phyloP scores from a whole-genome alignment of 1,140 invertebrate genomes.

The Heliconius hermathena region DNA sequence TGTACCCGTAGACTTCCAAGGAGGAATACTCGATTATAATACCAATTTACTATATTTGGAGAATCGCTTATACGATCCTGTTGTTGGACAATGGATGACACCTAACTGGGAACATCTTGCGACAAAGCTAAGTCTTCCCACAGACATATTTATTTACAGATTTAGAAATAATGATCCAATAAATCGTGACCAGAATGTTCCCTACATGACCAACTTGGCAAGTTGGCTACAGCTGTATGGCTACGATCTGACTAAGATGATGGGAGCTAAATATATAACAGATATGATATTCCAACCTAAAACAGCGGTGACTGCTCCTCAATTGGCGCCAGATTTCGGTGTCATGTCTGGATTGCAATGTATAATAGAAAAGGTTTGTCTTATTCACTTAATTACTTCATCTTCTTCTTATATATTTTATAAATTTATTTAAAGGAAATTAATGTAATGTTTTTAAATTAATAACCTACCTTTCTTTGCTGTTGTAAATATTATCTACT shows the following conservation, averaged over 20 bases:
- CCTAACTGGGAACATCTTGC: conserved; percentile 94
- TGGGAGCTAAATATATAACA: conserved; percentile 90
- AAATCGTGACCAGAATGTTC: conserved; percentile 88
- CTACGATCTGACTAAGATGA: conserved; percentile 92
- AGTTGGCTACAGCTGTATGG: conserved; percentile 94
- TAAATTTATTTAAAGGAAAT: neutral
- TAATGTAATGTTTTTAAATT: neutral
- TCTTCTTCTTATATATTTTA: neutral
- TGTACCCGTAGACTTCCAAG: conserved; percentile 95
- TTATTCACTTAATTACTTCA: no score
- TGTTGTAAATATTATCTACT: neutral
- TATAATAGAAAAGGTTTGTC: conserved; percentile 88
- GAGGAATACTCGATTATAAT: conserved; percentile 92
- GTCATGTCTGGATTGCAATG: conserved; percentile 94
- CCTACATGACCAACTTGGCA: conserved; percentile 91
- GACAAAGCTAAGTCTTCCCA: conserved; percentile 90
- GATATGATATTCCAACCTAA: conserved; percentile 89
- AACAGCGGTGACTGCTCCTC: conserved; percentile 88
- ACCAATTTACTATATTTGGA: conserved; percentile 92
- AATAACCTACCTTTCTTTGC: no score
- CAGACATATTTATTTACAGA: conserved; percentile 94
- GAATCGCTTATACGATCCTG: conserved; percentile 94
- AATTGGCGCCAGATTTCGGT: conserved; percentile 91
- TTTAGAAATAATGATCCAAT: conserved; percentile 96
- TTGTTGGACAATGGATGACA: conserved; percentile 96